These are phyloP conservation scores for Nephrotoma appendiculata DNA, from an alignment of 2,888 invertebrate species.

Conservation along the genomic window DNA sequence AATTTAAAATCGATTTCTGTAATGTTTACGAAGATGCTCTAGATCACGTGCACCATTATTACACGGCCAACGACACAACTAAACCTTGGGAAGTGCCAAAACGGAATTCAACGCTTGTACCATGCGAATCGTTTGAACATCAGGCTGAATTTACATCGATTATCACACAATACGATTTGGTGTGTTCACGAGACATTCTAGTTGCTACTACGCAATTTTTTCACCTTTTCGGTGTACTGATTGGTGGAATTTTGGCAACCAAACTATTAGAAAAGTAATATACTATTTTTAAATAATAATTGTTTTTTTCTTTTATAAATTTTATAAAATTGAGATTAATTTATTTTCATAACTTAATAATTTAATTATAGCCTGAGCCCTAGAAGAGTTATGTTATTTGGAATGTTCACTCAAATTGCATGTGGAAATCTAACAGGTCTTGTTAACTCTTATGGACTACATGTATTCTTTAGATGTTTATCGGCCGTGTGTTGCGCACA, in stretches of 20 bases:
- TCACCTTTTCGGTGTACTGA: conserved; percentile 35
- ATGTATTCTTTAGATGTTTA: conserved; percentile 32
- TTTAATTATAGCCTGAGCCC: conserved; percentile 29
- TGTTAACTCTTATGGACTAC: conserved; percentile 31
- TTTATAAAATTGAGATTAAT: background rate
- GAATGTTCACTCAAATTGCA: conserved; percentile 33
- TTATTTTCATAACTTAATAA: background rate
- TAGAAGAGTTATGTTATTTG: conserved; percentile 30
- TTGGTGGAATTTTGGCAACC: conserved; percentile 33
- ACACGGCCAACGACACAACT: conserved; percentile 23
- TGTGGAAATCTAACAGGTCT: conserved; percentile 33
- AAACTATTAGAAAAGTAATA: conserved; percentile 31
- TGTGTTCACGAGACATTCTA: conserved; percentile 33
- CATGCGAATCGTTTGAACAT: conserved; percentile 29
- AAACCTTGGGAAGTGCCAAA: conserved; percentile 26
- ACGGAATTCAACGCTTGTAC: conserved; percentile 26
- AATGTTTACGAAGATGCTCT: conserved; percentile 30
- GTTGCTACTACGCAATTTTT: conserved; percentile 36
- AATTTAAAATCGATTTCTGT: conserved; percentile 31
- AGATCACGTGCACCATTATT: conserved; percentile 29
- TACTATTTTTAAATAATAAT: background rate
- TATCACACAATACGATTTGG: conserved; percentile 34
- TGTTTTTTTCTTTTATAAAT: background rate
- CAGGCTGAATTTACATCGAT: conserved; percentile 27
- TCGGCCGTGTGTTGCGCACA: conserved; percentile 34